Evolutionary conservation across 2,888 invertebrate genomes (phyloP), one percentile per base, ranked within the genome.

Genomic region (Acheta domesticus): DNA sequence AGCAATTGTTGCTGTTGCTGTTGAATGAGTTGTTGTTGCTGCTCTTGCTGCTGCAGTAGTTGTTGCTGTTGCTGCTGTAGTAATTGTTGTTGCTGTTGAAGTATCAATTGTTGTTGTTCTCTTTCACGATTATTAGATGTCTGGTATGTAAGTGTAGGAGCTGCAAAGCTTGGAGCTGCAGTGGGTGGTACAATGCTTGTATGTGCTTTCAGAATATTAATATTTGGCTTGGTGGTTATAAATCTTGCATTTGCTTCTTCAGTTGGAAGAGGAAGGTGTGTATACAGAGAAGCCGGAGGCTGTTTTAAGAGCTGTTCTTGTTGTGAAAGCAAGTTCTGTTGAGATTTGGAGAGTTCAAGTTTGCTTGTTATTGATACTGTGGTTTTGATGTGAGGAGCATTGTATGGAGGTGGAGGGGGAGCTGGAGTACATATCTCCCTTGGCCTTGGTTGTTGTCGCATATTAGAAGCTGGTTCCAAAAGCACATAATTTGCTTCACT

Each of bases 241-340:
- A 94, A 93, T 82, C 94, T 89, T 0, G 94, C 94, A 77, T 92
- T 89, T 0, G 93, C 92, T 87, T 94, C 93, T 86, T 93, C 93
- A 1, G 89, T 74, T 83, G 85, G 48, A 20, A 74, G 23, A n/a
- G 80, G 77, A 11, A 79, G 16, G 50, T 77, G 78, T 81, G 86
- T 85, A 12, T 85, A 84, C 19, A 82, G 79, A n/a, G 82, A 86
- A 50, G 92, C 91, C 75, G 91, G 90, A 12, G 93, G 92, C 77
- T 92, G 91, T 80, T 93, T 48, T 93, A 82, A 93, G 90, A 75
- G 86, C 85, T 84, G 88, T 88, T 81, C 88, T 92, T 87, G 85
- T 91, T 86, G 85, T 92, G 75, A 50, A 21, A 80, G 50, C 23
- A 77, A 83, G 83, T 79, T 79, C 49, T 80, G 79, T 19, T 80